Evolutionary conservation across 2,113 vertebrate species (phyloP).

Genomic region (Azemiops feae): DNA sequence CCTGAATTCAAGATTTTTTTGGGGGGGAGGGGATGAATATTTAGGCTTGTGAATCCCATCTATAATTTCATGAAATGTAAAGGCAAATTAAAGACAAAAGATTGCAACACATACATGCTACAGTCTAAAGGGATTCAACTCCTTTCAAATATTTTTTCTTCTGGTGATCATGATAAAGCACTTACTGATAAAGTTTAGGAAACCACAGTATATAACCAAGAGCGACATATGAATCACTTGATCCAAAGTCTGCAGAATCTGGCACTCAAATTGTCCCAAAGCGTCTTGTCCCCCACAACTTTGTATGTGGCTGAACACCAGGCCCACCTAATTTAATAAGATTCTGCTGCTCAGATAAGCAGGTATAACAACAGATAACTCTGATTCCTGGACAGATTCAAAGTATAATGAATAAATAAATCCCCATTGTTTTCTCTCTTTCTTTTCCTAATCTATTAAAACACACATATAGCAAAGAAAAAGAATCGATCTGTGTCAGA

Average conservation of each 20-base stretch:
- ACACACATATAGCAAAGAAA: neutral
- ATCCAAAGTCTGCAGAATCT: neutral
- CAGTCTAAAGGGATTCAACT: neutral
- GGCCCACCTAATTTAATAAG: neutral
- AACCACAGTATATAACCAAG: neutral
- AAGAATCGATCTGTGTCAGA: neutral
- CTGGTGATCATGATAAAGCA: neutral
- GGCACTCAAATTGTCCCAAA: neutral
- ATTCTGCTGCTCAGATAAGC: neutral
- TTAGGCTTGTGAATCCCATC: neutral
- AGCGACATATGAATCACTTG: neutral
- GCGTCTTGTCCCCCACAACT: neutral
- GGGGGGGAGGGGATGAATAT: neutral
- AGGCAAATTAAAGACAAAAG: neutral
- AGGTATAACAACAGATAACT: neutral
- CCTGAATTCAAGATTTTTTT: neutral
- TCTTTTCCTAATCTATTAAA: neutral
- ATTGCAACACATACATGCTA: neutral
- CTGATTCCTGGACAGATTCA: neutral
- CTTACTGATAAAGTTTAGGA: neutral
- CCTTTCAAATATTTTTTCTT: neutral
- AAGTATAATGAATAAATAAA: neutral
- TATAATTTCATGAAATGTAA: neutral
- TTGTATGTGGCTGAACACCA: neutral
- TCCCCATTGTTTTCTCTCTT: neutral